A percentile compares a stretch with the other conserved stretches of the same genome.
These are phyloP conservation scores for Gorilla gorilla DNA, from an alignment of 2,113 vertebrate genomes.

Conservation along the genomic window DNA sequence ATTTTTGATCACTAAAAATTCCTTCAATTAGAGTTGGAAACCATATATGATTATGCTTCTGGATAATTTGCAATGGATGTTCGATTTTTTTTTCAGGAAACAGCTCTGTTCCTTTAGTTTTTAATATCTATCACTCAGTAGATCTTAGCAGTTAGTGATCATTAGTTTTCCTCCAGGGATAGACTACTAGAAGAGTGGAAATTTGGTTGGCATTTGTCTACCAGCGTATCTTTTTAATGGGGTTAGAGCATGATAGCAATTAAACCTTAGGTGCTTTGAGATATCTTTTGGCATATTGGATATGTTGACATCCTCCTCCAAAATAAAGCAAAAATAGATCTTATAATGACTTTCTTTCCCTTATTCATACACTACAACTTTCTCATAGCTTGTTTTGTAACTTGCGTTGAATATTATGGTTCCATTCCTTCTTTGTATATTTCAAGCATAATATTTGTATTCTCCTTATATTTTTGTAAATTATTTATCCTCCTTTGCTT, in stretches of 20 bases:
- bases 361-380: slow-evolving; percentile 1
- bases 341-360: slow-evolving; percentile 49
- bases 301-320: slow-evolving; percentile 37
- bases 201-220: slow-evolving; percentile 38
- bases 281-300: slow-evolving; percentile 58
- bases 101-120: slow-evolving; percentile 13
- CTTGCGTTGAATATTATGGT: slow-evolving; percentile 64
- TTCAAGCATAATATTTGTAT: slow-evolving; percentile 64
- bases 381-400: slow-evolving; percentile 52
- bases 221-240: slow-evolving; percentile 26
- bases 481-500: slow-evolving; percentile 54
- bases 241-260: slow-evolving; percentile 61
- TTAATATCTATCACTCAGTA: not conserved
- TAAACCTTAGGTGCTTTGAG: slow-evolving; percentile 62
- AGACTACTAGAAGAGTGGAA: slow-evolving; percentile 32
- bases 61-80: not conserved
- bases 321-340: slow-evolving; percentile 58
- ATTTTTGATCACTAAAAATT: slow-evolving; percentile 36
- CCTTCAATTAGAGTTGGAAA: slow-evolving; percentile 6
- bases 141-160: slow-evolving; percentile 39
- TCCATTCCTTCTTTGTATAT: slow-evolving; percentile 69
- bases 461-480: slow-evolving; percentile 67
- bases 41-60: slow-evolving; percentile 17
- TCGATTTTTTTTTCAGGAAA: slow-evolving; percentile 5
- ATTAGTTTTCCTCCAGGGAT: slow-evolving; percentile 55